Conservation (phyloP, 2,113 vertebrate genomes). For the Egretta garzetta region DNA sequence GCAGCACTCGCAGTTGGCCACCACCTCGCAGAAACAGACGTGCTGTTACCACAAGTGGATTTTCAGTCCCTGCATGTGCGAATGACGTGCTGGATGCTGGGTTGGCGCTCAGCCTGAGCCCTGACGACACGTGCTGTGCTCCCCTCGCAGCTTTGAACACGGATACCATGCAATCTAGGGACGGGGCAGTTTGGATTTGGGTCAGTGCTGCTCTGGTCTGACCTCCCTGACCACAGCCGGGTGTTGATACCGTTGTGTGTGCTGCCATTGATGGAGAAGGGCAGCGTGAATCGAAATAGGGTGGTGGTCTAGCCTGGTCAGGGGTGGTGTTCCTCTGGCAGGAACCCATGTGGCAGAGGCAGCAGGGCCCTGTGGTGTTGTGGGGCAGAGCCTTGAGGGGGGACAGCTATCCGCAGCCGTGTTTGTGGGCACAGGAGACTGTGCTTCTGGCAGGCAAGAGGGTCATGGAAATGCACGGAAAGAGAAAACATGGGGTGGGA, state of each 20-base stretch:
- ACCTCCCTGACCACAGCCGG: accelerated
- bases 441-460: background rate
- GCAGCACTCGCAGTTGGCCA: slow-evolving; percentile 57
- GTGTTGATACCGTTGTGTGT: accelerated
- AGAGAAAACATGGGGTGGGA: background rate
- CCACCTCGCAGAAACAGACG: slow-evolving; percentile 56
- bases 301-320: background rate
- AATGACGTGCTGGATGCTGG: slow-evolving; percentile 44
- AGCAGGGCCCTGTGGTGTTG: background rate
- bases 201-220: background rate
- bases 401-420: background rate
- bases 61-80: slow-evolving; percentile 45
- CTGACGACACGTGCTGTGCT: background rate
- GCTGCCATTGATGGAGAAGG: background rate
- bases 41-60: slow-evolving; percentile 57
- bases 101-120: slow-evolving; percentile 40
- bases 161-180: background rate
- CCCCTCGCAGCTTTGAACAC: accelerated
- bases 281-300: background rate
- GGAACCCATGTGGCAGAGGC: background rate
- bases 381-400: no score
- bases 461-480: background rate
- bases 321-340: background rate
- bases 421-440: background rate
- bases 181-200: background rate